These are phyloP conservation scores for Hetaerina titia DNA, from an alignment of 2,888 invertebrate genomes.

Conservation along the genomic window DNA sequence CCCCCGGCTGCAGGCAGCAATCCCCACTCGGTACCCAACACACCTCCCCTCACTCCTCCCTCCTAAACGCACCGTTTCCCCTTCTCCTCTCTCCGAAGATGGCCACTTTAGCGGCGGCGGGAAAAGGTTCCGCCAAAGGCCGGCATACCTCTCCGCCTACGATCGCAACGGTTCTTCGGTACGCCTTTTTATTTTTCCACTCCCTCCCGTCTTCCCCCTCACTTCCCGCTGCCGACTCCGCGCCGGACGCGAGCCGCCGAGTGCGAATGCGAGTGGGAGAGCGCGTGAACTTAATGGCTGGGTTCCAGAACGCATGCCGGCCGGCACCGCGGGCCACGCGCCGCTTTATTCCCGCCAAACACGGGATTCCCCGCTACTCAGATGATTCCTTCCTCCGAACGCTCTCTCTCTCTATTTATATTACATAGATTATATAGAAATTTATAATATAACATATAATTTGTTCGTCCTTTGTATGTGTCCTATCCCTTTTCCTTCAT, in stretches of 20 bases:
- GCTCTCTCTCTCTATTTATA: too few relatives aligned
- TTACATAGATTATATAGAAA: too few relatives aligned
- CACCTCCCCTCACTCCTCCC: background rate
- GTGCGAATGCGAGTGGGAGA: too few relatives aligned
- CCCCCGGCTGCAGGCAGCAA: background rate
- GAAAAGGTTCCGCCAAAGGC: conserved; percentile 3
- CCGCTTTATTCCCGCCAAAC: too few relatives aligned
- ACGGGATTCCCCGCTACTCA: too few relatives aligned
- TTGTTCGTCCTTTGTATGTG: too few relatives aligned
- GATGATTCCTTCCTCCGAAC: too few relatives aligned
- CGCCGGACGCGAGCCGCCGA: background rate
- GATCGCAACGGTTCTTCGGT: background rate
- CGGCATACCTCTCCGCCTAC: background rate
- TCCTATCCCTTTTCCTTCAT: too few relatives aligned
- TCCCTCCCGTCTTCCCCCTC: background rate
- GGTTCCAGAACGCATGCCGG: too few relatives aligned
- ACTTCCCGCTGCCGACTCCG: background rate
- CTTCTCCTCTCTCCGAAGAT: background rate
- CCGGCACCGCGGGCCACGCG: too few relatives aligned
- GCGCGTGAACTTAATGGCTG: too few relatives aligned
- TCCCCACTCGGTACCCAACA: background rate
- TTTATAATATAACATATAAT: too few relatives aligned
- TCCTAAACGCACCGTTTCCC: background rate
- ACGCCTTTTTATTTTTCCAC: background rate
- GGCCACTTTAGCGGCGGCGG: background rate